Evolutionary conservation across 2,888 invertebrate genomes (phyloP).

Genomic region (Helicoverpa assulta): DNA sequence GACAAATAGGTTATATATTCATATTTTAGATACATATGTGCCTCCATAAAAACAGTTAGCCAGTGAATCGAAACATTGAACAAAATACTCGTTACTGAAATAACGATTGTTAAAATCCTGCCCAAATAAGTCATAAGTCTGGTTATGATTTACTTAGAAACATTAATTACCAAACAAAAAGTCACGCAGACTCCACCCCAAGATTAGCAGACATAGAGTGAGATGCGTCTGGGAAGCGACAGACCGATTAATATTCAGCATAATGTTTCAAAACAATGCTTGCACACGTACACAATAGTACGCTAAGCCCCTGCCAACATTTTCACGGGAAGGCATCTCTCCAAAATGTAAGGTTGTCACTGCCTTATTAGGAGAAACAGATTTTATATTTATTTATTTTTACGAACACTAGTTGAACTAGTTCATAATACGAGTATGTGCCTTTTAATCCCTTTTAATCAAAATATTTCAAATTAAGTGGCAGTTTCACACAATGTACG

Average conservation of each 20-base stretch:
- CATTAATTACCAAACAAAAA: constrained; percentile 4
- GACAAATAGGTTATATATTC: neutral
- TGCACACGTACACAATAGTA: constrained; percentile 30
- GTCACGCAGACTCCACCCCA: neutral
- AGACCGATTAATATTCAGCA: constrained; percentile 41
- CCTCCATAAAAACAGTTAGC: too few species aligned
- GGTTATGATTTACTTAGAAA: neutral
- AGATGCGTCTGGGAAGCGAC: constrained; percentile 20
- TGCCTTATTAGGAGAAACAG: neutral
- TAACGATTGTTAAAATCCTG: neutral
- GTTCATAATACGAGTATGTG: too few species aligned
- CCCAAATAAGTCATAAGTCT: neutral
- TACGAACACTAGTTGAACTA: too few species aligned
- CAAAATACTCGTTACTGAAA: neutral
- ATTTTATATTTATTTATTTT: too few species aligned
- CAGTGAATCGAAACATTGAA: neutral
- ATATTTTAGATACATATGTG: neutral
- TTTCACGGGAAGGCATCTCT: constrained; percentile 31
- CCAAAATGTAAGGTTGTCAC: constrained; percentile 21
- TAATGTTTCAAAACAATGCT: constrained; percentile 49
- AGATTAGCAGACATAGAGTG: constrained; percentile 29
- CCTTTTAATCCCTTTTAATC: too few species aligned
- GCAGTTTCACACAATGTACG: too few species aligned
- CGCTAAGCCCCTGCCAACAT: constrained; percentile 33
- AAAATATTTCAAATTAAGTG: too few species aligned